A percentile compares a stretch with the other conserved stretches of the same genome.
phyloP scores from a whole-genome alignment of 2,797 vertebrate species.

The Otus scops region DNA sequence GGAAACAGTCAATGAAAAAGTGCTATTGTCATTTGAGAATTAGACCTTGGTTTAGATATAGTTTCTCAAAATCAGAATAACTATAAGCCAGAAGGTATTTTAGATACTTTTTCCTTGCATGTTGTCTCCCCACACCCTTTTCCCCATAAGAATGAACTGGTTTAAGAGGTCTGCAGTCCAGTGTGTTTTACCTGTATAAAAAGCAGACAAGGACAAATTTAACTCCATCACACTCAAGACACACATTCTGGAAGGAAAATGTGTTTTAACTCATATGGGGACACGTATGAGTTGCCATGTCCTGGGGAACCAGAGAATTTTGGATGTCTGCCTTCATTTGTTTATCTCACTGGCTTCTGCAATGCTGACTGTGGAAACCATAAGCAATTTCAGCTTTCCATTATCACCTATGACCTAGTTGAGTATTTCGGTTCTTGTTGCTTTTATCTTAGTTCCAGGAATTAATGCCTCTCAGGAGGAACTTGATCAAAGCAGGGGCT shows the following conservation, averaged over 20 bases:
- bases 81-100: not conserved
- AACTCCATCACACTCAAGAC: not conserved
- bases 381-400: not conserved
- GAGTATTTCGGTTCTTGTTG: not conserved
- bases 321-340: not conserved
- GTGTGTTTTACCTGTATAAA: not conserved
- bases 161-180: not conserved
- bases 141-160: not conserved
- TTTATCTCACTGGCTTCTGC: not conserved
- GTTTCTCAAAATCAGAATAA: not conserved
- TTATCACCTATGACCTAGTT: not conserved
- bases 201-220: not conserved
- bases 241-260: not conserved
- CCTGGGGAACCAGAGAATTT: not conserved
- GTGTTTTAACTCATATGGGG: not conserved
- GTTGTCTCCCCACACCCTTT: not conserved
- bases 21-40: not conserved
- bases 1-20: not conserved
- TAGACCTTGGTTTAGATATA: not conserved
- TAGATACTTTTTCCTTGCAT: not conserved
- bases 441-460: not conserved
- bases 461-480: not conserved
- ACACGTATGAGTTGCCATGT: not conserved
- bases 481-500: not conserved
- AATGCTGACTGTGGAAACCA: not conserved